Percentiles rank a stretch among this genome's conserved stretches.
Conservation (phyloP, 2,113 vertebrate species). For the Cheilinus undulatus region DNA sequence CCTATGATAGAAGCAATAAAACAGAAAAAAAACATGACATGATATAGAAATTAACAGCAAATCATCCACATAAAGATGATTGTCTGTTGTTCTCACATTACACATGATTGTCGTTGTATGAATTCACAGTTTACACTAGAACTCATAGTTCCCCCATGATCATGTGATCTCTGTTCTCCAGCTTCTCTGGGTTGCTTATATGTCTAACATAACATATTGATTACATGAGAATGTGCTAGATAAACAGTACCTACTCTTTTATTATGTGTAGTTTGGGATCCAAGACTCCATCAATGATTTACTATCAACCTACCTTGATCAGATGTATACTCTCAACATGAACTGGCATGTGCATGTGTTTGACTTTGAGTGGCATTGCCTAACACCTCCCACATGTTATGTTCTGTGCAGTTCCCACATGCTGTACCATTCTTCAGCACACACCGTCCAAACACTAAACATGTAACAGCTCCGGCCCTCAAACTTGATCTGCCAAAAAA, state of each 20-base stretch:
- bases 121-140: too few relatives aligned
- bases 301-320: slow-evolving; percentile 5
- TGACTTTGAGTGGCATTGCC: background rate
- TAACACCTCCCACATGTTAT: slow-evolving; percentile 28
- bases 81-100: too few relatives aligned
- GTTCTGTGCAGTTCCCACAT: slow-evolving; percentile 1
- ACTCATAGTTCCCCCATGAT: too few relatives aligned
- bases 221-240: too few relatives aligned
- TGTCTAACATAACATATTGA: too few relatives aligned
- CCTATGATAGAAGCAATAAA: too few relatives aligned
- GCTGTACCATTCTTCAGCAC: slow-evolving; percentile 4
- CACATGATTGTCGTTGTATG: too few relatives aligned
- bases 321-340: background rate
- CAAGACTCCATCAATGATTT: slow-evolving; percentile 32
- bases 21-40: too few relatives aligned
- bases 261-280: background rate
- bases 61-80: too few relatives aligned
- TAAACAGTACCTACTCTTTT: background rate
- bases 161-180: too few relatives aligned
- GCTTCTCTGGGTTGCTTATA: too few relatives aligned
- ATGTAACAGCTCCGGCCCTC: slow-evolving; percentile 5
- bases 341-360: slow-evolving; percentile 10
- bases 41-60: too few relatives aligned
- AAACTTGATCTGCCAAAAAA: slow-evolving; percentile 5
- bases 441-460: slow-evolving; percentile 32